A percentile compares a stretch with the other conserved stretches of the same genome.
Evolutionary conservation across 2,888 invertebrate genomes (phyloP).

Genomic region (Augochlorella aurata): DNA sequence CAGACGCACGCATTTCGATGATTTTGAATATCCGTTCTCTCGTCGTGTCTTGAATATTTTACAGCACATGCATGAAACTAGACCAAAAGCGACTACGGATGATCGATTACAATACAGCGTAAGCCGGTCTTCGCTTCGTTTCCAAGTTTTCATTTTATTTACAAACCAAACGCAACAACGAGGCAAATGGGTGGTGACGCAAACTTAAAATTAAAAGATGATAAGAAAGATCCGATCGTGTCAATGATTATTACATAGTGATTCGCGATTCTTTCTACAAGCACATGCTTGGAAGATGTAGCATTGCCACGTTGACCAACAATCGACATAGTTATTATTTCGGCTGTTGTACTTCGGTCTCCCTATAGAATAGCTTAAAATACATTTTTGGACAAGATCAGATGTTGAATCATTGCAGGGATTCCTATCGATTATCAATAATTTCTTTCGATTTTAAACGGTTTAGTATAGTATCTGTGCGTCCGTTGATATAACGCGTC

Average conservation of each 20-base stretch:
- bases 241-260: background rate
- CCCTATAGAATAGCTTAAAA: background rate
- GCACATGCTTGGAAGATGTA: conserved; percentile 14
- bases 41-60: background rate
- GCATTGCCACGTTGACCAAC: conserved; percentile 31
- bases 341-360: background rate
- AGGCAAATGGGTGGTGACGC: conserved; percentile 50
- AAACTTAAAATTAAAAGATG: background rate
- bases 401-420: background rate
- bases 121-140: background rate
- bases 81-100: conserved; percentile 29
- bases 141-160: background rate
- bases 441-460: background rate
- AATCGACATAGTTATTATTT: background rate
- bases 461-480: background rate
- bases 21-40: background rate
- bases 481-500: too few species aligned
- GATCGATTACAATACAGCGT: conserved; percentile 25
- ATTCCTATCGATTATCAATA: background rate
- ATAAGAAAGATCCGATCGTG: background rate
- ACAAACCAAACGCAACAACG: background rate
- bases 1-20: conserved; percentile 31
- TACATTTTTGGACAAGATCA: background rate
- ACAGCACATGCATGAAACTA: conserved; percentile 32
- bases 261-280: background rate